A percentile compares a stretch with the other conserved stretches of the same genome.
These are phyloP conservation scores for Candoia aspera DNA, from an alignment of 2,113 vertebrate species.

Conservation along the genomic window DNA sequence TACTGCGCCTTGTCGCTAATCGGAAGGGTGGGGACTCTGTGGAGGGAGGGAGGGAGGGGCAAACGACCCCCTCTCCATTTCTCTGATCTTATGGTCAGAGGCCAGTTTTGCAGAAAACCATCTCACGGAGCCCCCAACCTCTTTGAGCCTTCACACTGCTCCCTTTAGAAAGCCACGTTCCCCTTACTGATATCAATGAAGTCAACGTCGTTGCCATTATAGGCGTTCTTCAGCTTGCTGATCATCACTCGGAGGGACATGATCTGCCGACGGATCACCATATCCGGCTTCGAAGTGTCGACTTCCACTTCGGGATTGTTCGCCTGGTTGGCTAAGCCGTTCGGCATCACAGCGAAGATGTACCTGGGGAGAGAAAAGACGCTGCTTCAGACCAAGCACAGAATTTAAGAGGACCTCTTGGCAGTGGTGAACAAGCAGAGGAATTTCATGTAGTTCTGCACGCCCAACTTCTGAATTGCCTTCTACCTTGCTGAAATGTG, in stretches of 20 bases:
- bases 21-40: no score
- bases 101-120: no score
- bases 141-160: neutral
- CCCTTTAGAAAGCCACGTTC: neutral
- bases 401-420: no score
- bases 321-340: conserved; percentile 91
- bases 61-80: no score
- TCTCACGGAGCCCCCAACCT: neutral
- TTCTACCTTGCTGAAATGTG: no score
- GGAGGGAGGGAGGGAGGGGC: no score
- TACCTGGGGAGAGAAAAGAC: conserved; percentile 76
- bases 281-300: conserved; percentile 89
- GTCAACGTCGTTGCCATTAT: conserved; percentile 89
- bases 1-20: no score
- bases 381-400: neutral
- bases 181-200: conserved; percentile 84
- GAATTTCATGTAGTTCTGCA: no score
- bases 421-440: no score
- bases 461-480: no score
- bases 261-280: conserved; percentile 90
- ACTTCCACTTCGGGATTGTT: conserved; percentile 95
- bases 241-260: conserved; percentile 90
- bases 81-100: neutral
- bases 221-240: conserved; percentile 89
- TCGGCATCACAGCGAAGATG: conserved; percentile 88